These are phyloP conservation scores for Tragelaphus eurycerus DNA, from an alignment of 2,797 vertebrate genomes.

Conservation along the genomic window DNA sequence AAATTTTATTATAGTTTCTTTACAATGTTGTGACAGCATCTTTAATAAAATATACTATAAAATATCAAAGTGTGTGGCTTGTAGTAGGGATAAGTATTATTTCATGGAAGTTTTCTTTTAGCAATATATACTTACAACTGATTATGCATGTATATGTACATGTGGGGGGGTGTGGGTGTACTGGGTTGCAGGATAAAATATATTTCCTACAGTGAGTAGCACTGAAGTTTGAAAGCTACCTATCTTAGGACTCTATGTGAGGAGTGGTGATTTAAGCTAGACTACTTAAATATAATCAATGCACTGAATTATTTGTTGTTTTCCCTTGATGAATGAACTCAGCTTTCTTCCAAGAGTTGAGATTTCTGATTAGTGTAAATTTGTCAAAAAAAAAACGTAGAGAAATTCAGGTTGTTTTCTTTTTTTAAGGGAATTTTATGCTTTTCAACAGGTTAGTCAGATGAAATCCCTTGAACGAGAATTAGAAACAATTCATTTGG, in stretches of 20 bases:
- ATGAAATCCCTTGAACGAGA: constrained; percentile 84
- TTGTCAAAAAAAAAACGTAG: not conserved
- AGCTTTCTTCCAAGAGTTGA: not conserved
- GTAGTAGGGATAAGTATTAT: not conserved
- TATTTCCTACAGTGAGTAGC: not conserved
- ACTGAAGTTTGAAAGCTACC: not conserved
- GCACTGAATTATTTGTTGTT: not conserved
- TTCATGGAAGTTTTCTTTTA: constrained; percentile 8
- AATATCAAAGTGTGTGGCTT: not conserved
- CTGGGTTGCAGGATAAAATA: not conserved
- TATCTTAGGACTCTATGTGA: not conserved
- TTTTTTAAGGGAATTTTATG: not conserved
- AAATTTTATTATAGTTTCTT: not conserved
- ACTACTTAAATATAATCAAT: not conserved
- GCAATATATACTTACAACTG: not conserved
- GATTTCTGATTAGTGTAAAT: not conserved
- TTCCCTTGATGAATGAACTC: not conserved
- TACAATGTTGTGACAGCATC: not conserved
- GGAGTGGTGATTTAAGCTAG: not conserved
- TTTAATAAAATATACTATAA: not conserved
- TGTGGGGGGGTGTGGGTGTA: not conserved
- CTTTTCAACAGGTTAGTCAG: constrained; percentile 84
- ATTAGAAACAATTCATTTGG: constrained; percentile 88
- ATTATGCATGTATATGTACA: not conserved
- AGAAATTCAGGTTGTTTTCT: not conserved